These are phyloP conservation scores for Corbicula japonica DNA, from an alignment of 2,888 invertebrate species.

Conservation along the genomic window DNA sequence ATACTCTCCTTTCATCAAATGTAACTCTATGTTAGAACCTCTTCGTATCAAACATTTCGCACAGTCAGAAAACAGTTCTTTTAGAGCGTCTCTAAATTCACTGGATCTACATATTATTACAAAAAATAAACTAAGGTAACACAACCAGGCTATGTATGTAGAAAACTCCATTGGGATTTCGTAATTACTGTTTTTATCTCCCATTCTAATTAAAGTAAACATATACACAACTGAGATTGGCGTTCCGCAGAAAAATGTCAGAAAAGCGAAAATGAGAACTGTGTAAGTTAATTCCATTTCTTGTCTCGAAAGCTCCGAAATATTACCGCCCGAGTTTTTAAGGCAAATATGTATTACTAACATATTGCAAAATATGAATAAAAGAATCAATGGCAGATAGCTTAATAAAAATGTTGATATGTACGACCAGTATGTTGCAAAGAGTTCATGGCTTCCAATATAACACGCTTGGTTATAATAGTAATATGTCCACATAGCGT, in stretches of 20 bases:
- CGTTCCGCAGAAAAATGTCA: conserved; percentile 57
- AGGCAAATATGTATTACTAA: conserved; percentile 66
- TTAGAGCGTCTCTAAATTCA: conserved; percentile 43
- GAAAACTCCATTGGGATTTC: conserved; percentile 6
- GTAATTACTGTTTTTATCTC: not conserved
- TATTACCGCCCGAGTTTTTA: conserved; percentile 56
- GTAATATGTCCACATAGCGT: conserved; percentile 81
- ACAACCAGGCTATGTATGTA: conserved; percentile 38
- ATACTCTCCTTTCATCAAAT: conserved; percentile 40
- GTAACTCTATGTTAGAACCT: conserved; percentile 26
- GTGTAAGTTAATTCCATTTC: conserved; percentile 63
- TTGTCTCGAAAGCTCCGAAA: conserved; percentile 47
- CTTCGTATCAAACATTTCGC: conserved; percentile 20
- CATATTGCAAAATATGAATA: conserved; percentile 71
- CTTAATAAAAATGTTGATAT: conserved; percentile 75
- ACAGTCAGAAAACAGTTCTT: conserved; percentile 23
- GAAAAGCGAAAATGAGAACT: conserved; percentile 59
- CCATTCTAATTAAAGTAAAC: not conserved
- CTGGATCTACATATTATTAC: conserved; percentile 43
- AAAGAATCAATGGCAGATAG: conserved; percentile 75
- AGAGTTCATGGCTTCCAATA: too few relatives aligned
- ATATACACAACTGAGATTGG: conserved; percentile 44
- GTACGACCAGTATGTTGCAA: conserved; percentile 82
- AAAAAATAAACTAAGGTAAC: conserved; percentile 36
- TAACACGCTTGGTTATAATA: conserved; percentile 66